Conservation (phyloP, 1,140 invertebrate species). For the Lasioglossum albipes region DNA sequence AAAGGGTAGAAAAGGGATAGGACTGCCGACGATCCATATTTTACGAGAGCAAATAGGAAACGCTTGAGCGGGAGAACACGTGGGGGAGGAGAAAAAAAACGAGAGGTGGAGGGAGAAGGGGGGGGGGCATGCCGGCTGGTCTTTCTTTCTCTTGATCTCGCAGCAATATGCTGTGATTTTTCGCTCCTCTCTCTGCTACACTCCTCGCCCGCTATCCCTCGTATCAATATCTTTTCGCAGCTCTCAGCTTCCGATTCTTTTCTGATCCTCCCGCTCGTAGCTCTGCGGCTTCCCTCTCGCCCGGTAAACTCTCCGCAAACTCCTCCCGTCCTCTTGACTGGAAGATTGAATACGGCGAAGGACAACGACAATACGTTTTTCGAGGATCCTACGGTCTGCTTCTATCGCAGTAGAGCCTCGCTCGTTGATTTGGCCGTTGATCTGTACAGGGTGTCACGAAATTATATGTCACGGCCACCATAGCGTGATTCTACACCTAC, state of each 20-base stretch:
- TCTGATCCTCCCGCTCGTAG: constrained; percentile 12
- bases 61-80: constrained; percentile 25
- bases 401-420: no score
- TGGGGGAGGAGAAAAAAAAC: not conserved
- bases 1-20: constrained; percentile 27
- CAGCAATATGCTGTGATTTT: constrained; percentile 38
- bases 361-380: not conserved
- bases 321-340: constrained; percentile 12
- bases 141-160: constrained; percentile 30
- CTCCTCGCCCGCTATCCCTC: not conserved
- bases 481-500: no score
- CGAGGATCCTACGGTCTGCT: no score
- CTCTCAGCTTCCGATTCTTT: constrained; percentile 23
- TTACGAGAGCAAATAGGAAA: constrained; percentile 52
- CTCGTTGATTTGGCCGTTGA: no score
- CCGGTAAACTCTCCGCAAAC: constrained; percentile 18
- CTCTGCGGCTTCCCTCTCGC: not conserved
- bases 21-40: constrained; percentile 47
- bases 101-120: not conserved
- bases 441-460: no score
- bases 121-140: not conserved
- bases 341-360: constrained; percentile 28
- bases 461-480: no score
- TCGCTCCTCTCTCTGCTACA: not conserved
- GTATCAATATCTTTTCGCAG: constrained; percentile 36